Evolutionary conservation across 2,888 invertebrate species (phyloP).

Genomic region (Chymomyza amoena): DNA sequence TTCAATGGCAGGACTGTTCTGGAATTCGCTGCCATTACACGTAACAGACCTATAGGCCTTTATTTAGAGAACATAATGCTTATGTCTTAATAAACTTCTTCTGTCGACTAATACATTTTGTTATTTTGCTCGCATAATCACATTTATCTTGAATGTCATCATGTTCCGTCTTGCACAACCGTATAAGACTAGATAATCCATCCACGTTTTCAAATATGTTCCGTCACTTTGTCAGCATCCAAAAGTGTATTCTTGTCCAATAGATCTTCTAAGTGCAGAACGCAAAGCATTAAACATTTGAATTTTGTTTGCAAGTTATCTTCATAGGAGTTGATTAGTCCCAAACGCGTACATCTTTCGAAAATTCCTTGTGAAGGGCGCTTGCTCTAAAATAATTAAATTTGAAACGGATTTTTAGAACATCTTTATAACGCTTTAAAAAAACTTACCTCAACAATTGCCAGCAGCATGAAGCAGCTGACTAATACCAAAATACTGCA

Average conservation of each 20-base stretch:
- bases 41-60: too few relatives aligned
- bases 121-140: slow-evolving; percentile 6
- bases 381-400: too few relatives aligned
- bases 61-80: too few relatives aligned
- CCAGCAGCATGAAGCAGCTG: background rate
- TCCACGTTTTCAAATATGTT: too few relatives aligned
- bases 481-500: too few relatives aligned
- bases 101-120: background rate
- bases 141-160: background rate
- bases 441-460: background rate
- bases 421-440: background rate
- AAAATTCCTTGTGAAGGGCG: background rate
- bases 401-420: too few relatives aligned
- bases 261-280: background rate
- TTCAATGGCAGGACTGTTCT: too few relatives aligned
- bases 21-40: too few relatives aligned
- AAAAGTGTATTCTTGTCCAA: background rate
- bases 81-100: too few relatives aligned
- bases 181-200: background rate
- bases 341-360: background rate
- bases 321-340: background rate
- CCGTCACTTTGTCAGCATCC: background rate
- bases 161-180: slow-evolving; percentile 6
- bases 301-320: background rate
- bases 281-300: slow-evolving; percentile 9